These are phyloP conservation scores for Idaea straminata DNA, from an alignment of 2,888 invertebrate species.

Conservation along the genomic window DNA sequence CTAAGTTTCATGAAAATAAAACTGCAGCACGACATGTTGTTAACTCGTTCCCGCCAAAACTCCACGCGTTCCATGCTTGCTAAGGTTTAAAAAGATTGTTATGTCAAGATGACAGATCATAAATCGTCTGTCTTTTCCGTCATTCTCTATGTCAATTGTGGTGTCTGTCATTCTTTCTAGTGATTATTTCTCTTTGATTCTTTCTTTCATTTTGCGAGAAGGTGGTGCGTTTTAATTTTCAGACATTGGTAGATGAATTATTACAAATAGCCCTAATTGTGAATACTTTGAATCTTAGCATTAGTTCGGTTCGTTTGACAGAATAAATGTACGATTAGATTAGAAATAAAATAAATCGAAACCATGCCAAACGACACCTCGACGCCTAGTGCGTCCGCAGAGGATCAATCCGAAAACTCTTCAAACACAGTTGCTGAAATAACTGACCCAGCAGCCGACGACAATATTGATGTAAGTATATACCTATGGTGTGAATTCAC, in stretches of 20 bases:
- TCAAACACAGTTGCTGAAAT: conserved; percentile 21
- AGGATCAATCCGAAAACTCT: conserved; percentile 16
- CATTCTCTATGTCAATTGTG: background rate
- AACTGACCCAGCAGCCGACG: conserved; percentile 13
- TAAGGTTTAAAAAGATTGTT: background rate
- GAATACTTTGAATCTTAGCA: background rate
- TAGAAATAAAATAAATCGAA: background rate
- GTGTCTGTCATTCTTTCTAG: background rate
- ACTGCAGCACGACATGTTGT: too few relatives aligned
- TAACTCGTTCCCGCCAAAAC: too few relatives aligned
- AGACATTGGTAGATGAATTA: background rate
- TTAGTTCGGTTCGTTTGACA: background rate
- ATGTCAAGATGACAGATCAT: background rate
- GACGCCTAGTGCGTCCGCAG: conserved; percentile 23
- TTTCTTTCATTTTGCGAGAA: background rate
- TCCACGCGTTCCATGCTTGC: too few relatives aligned
- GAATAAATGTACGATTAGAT: background rate
- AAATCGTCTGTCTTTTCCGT: background rate
- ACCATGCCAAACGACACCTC: conserved; percentile 27
- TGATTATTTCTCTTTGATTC: background rate
- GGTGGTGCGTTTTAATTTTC: background rate
- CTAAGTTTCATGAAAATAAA: too few relatives aligned
- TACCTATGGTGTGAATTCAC: background rate
- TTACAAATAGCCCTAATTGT: background rate
- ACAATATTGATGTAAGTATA: conserved; percentile 19